Conservation (phyloP, 2,888 invertebrate species). For the Sesamia inferens region DNA sequence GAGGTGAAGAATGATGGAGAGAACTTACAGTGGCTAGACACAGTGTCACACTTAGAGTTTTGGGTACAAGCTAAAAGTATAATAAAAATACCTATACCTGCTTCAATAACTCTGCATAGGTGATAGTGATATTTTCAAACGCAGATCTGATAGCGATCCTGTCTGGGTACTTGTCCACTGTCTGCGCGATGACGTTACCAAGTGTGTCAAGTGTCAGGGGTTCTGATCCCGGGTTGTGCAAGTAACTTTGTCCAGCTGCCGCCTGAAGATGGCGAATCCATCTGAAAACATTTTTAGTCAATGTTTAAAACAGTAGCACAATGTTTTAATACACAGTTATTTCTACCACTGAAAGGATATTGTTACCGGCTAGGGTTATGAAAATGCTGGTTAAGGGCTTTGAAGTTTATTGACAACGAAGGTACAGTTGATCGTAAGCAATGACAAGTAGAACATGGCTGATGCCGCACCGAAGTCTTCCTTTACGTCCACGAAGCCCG, state of each 20-base stretch:
- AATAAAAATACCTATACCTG: constrained; percentile 71
- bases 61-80: neutral
- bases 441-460: too few relatives aligned
- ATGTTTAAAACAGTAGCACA: neutral
- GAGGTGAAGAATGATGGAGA: neutral
- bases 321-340: too few relatives aligned
- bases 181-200: constrained; percentile 90
- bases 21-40: neutral
- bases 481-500: too few relatives aligned
- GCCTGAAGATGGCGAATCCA: constrained; percentile 67
- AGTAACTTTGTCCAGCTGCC: constrained; percentile 85
- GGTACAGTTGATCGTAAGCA: too few relatives aligned
- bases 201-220: constrained; percentile 89
- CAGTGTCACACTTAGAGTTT: neutral
- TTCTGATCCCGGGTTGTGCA: constrained; percentile 88
- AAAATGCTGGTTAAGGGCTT: too few relatives aligned
- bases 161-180: constrained; percentile 89
- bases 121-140: constrained; percentile 88
- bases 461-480: too few relatives aligned
- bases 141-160: constrained; percentile 90
- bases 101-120: constrained; percentile 89
- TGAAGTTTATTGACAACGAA: too few relatives aligned
- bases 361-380: too few relatives aligned
- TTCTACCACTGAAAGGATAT: neutral
- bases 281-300: constrained; percentile 62